These are phyloP conservation scores for Ursus arctos DNA, from an alignment of 2,113 vertebrate genomes.

Conservation along the genomic window DNA sequence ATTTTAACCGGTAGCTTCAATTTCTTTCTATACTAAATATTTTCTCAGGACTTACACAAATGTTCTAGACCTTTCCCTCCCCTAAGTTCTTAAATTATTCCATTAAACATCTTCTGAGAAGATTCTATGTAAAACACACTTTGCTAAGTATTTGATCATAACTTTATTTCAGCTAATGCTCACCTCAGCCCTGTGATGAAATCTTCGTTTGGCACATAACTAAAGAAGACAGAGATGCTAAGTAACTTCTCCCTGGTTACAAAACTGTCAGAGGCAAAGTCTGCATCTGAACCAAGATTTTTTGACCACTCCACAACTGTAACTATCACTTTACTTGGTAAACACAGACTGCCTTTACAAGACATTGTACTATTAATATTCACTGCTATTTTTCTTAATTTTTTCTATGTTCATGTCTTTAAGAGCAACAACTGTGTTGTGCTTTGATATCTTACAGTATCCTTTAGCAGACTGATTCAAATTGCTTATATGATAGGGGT, in stretches of 20 bases:
- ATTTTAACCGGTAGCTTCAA: background rate
- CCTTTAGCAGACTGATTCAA: background rate
- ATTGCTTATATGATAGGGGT: background rate
- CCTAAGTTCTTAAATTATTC: constrained; percentile 50
- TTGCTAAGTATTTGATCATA: background rate
- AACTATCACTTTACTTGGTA: constrained; percentile 23
- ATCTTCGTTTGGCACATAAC: constrained; percentile 30
- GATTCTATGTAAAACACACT: constrained; percentile 6
- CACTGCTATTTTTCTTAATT: background rate
- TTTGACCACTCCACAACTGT: background rate
- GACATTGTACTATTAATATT: background rate
- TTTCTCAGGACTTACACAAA: constrained; percentile 50
- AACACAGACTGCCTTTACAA: background rate
- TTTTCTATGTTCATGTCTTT: background rate
- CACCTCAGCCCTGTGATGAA: background rate
- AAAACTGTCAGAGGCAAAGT: background rate
- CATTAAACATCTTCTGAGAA: constrained; percentile 37
- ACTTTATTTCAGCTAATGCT: constrained; percentile 44
- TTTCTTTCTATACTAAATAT: constrained; percentile 7
- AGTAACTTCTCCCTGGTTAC: background rate
- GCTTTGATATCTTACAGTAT: background rate
- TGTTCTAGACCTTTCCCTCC: background rate
- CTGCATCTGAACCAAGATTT: background rate
- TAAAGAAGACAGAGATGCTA: constrained; percentile 19
- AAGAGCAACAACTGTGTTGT: background rate